A percentile compares a stretch with the other conserved stretches of the same genome.
Evolutionary conservation across 1,140 invertebrate genomes (phyloP).

Genomic region (Bombus terrestris): DNA sequence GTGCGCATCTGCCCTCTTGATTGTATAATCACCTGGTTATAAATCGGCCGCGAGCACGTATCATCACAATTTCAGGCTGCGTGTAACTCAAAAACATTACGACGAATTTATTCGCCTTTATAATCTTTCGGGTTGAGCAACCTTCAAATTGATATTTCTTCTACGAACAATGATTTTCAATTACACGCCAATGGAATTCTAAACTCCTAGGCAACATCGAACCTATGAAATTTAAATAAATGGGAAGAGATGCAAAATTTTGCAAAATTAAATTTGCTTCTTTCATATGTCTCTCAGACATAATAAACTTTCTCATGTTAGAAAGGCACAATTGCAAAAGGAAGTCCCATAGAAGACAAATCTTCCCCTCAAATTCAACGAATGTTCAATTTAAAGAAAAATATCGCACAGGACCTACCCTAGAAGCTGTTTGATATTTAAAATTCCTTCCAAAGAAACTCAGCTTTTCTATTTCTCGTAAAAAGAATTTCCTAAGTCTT

Average conservation of each 20-base stretch:
- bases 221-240: background rate
- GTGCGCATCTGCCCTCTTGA: conserved; percentile 40
- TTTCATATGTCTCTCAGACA: too few species aligned
- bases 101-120: background rate
- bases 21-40: conserved; percentile 37
- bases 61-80: background rate
- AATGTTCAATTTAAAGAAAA: background rate
- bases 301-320: background rate
- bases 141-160: background rate
- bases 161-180: background rate
- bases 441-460: background rate
- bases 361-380: background rate
- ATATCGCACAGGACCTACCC: accelerated
- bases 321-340: background rate
- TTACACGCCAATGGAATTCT: background rate
- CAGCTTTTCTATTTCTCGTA: accelerated
- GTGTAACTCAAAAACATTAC: background rate
- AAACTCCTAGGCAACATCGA: background rate
- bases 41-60: conserved; percentile 26
- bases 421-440: background rate
- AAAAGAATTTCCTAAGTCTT: background rate
- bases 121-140: background rate
- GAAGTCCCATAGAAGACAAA: background rate
- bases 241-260: too few species aligned
- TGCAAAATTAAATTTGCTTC: background rate